Evolutionary conservation across 2,113 vertebrate genomes (phyloP), one percentile per base, ranked within the genome.

Genomic region (Semicossyphus pulcher): DNA sequence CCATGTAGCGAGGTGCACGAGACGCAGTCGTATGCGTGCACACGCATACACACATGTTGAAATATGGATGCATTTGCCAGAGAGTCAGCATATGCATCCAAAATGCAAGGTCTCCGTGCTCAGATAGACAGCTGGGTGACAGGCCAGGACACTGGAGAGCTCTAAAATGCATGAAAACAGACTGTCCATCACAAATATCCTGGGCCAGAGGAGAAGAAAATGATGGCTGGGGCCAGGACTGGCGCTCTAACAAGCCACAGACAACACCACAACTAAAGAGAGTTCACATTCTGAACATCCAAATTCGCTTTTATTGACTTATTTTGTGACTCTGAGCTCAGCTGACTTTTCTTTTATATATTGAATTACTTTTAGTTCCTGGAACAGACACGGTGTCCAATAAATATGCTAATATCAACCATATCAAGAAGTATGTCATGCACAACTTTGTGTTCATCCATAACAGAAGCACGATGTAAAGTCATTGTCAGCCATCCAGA

Each of bases 161-260:
- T 68, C 54, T 45, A 39, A 80, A 66, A 72, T 60, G 51, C 25
- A 71, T 47, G 66, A 80, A 87, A 76, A 80, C 74, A 78, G 76
- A 60, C 72, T 85, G 88, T 73, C 87, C 71, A 70, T 89, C 86
- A 84, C 68, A 75, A 75, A 83, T 36, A 80, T 54, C 15, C 31
- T 52, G 56, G 47, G 66, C 58, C 81, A 78, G 53, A 72, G 59
- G 25, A 77, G 75, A 57, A 78, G 48, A 82, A 86, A 85, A 64
- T 52, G 49, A 88, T 39, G 61, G 4, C 64, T 61, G 61, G 31
- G 28, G 64, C 76, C 67, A 89, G 47, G 42, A 51, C 64, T 71
- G 74, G 72, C 54, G 25, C 66, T 64, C 42, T 23, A 72, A 71
- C 73, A 72, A 80, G 49, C 79, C 64, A 64, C 66, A 81, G 36